phyloP scores from a whole-genome alignment of 2,797 vertebrate genomes.

The Gila robusta region DNA sequence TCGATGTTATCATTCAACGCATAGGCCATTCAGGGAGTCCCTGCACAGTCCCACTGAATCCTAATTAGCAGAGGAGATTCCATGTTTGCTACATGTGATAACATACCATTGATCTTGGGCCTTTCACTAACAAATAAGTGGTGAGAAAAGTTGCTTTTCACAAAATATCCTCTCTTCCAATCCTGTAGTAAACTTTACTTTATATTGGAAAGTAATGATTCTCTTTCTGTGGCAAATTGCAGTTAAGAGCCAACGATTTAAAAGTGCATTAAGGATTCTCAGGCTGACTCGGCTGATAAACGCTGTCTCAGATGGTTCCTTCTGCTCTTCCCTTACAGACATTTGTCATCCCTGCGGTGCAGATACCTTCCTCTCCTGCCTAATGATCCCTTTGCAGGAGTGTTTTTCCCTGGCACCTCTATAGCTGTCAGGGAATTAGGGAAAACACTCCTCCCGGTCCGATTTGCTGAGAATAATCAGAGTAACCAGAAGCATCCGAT shows the following conservation, averaged over 20 bases:
- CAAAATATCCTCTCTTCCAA: slow-evolving; percentile 52
- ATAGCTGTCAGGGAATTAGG: slow-evolving; percentile 47
- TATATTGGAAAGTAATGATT: slow-evolving; percentile 60
- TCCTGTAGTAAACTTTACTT: slow-evolving; percentile 57
- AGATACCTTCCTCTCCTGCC: slow-evolving; percentile 63
- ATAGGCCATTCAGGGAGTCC: not conserved
- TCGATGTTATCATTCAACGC: not conserved
- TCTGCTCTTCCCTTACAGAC: slow-evolving; percentile 59
- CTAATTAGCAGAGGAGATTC: slow-evolving; percentile 12
- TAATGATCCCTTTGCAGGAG: slow-evolving; percentile 65
- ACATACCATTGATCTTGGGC: slow-evolving; percentile 9
- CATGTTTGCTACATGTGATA: slow-evolving; percentile 14
- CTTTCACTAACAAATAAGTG: slow-evolving; percentile 35
- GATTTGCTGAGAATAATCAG: slow-evolving; percentile 13
- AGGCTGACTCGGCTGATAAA: slow-evolving; percentile 55
- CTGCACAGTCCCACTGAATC: not conserved
- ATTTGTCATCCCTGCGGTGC: slow-evolving; percentile 64
- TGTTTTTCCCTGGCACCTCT: slow-evolving; percentile 29
- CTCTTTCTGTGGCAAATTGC: slow-evolving; percentile 61
- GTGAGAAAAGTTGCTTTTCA: slow-evolving; percentile 52
- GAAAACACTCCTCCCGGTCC: slow-evolving; percentile 11
- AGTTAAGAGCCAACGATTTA: slow-evolving; percentile 65
- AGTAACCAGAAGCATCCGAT: slow-evolving; percentile 23
- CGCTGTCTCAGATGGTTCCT: slow-evolving; percentile 53
- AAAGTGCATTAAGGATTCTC: slow-evolving; percentile 64